Percentiles rank a stretch among this genome's conserved stretches.
phyloP scores from a whole-genome alignment of 2,888 invertebrate species.

The Hipparchia semele region DNA sequence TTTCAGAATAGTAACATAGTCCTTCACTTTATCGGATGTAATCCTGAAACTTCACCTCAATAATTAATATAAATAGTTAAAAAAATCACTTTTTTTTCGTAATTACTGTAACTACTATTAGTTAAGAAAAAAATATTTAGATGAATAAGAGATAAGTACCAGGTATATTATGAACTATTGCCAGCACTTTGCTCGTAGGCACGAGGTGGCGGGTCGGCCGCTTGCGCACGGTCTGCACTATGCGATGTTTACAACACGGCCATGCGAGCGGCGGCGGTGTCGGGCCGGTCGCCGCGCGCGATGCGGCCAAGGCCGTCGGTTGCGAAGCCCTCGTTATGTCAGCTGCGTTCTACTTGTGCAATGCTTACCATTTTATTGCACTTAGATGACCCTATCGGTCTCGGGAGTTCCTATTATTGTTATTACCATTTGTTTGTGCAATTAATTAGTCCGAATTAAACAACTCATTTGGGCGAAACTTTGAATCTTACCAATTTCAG shows the following conservation, averaged over 20 bases:
- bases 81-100: not conserved
- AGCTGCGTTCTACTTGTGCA: slow-evolving; percentile 81
- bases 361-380: slow-evolving; percentile 71
- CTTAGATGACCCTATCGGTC: slow-evolving; percentile 66
- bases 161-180: not conserved
- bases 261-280: slow-evolving; percentile 26
- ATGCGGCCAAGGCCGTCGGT: slow-evolving; percentile 73
- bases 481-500: too few relatives aligned
- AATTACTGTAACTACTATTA: not conserved
- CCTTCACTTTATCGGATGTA: slow-evolving; percentile 1
- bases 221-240: slow-evolving; percentile 53
- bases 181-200: slow-evolving; percentile 48
- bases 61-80: not conserved
- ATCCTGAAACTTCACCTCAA: slow-evolving; percentile 12
- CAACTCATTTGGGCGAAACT: too few relatives aligned
- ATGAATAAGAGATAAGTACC: not conserved
- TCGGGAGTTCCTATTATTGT: slow-evolving; percentile 28
- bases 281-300: slow-evolving; percentile 47
- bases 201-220: slow-evolving; percentile 6
- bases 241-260: slow-evolving; percentile 41
- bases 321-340: slow-evolving; percentile 80
- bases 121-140: not conserved
- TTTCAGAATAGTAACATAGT: not conserved
- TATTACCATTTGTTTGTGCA: slow-evolving; percentile 21
- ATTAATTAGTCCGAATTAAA: slow-evolving; percentile 11